Conservation (phyloP, 2,113 vertebrate genomes). For the Chloebia gouldiae region DNA sequence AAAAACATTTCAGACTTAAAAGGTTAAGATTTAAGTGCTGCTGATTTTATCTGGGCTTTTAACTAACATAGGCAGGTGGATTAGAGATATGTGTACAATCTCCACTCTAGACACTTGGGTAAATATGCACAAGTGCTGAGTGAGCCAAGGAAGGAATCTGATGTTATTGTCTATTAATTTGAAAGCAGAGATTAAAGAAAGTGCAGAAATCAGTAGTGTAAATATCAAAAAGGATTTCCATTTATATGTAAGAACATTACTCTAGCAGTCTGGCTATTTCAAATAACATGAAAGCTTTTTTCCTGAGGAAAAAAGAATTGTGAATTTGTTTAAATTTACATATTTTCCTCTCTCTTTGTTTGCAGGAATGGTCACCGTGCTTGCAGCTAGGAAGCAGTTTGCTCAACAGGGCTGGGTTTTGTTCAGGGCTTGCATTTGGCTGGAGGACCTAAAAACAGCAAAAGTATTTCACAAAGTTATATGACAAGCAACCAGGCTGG, state of each 20-base stretch:
- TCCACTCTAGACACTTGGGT: conserved; percentile 86
- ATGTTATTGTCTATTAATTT: conserved; percentile 93
- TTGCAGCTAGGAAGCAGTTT: conserved; percentile 62
- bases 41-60: conserved; percentile 87
- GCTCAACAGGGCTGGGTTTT: conserved; percentile 56
- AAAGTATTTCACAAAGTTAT: conserved; percentile 16
- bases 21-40: conserved; percentile 90
- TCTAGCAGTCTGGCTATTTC: conserved; percentile 68
- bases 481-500: background rate
- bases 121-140: conserved; percentile 84
- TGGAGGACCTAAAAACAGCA: background rate
- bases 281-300: conserved; percentile 69
- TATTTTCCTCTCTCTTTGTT: conserved; percentile 73
- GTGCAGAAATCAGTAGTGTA: conserved; percentile 86
- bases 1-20: conserved; percentile 84
- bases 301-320: conserved; percentile 53
- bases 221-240: conserved; percentile 85
- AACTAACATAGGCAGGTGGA: conserved; percentile 87
- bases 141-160: conserved; percentile 82
- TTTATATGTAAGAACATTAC: conserved; percentile 81
- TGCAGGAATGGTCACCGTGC: conserved; percentile 51
- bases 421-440: background rate
- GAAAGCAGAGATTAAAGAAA: conserved; percentile 90
- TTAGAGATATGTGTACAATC: conserved; percentile 88
- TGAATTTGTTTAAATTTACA: conserved; percentile 75